phyloP scores from a whole-genome alignment of 1,140 invertebrate species.

The Hyles euphorbiae region DNA sequence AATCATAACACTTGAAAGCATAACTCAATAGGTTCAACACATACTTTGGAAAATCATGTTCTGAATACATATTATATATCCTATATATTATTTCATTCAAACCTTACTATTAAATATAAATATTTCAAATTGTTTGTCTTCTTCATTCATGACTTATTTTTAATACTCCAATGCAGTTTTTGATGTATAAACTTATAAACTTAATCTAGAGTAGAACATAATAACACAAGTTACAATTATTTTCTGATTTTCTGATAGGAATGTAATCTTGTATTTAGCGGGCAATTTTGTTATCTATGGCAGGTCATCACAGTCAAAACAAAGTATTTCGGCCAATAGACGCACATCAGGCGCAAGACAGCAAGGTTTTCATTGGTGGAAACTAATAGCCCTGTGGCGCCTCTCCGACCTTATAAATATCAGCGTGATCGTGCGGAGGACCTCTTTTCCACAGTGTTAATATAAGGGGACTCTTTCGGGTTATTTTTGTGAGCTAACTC shows the following conservation, averaged over 20 bases:
- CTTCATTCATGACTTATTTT: too few relatives aligned
- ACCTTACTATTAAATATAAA: too few relatives aligned
- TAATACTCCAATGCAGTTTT: too few relatives aligned
- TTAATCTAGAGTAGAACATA: too few relatives aligned
- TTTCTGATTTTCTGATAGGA: not conserved
- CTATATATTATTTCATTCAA: too few relatives aligned
- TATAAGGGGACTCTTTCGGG: constrained; percentile 61
- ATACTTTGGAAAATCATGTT: too few relatives aligned
- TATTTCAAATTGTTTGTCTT: too few relatives aligned
- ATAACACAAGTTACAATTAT: not conserved
- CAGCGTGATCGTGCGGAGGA: constrained; percentile 50
- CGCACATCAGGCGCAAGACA: constrained; percentile 22
- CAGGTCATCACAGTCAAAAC: constrained; percentile 56
- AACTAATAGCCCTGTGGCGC: constrained; percentile 40
- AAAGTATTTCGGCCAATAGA: constrained; percentile 55
- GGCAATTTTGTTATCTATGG: constrained; percentile 21
- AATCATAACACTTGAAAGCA: too few relatives aligned
- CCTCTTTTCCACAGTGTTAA: constrained; percentile 74
- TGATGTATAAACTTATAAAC: too few relatives aligned
- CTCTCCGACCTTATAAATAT: constrained; percentile 70
- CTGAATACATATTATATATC: too few relatives aligned
- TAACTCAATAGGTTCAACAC: too few relatives aligned
- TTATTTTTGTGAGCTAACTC: constrained; percentile 74
- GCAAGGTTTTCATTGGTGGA: constrained; percentile 47
- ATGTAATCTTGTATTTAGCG: constrained; percentile 21